Evolutionary conservation across 2,888 invertebrate species (phyloP), one percentile per base, ranked within the genome.

Genomic region (Agrotis puta): DNA sequence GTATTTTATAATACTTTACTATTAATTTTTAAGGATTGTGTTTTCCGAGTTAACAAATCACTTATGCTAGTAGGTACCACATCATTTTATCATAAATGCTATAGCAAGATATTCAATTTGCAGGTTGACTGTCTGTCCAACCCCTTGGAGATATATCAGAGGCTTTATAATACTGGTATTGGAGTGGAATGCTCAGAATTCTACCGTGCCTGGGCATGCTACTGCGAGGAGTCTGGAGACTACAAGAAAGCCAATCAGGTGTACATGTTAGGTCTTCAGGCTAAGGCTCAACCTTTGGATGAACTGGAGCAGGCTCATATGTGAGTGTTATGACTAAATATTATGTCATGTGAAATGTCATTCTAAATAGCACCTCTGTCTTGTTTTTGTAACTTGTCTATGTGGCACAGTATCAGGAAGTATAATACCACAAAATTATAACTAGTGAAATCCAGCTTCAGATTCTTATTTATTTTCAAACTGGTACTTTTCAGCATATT

Each of bases 171-270:
- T 81, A 97, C 97, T 90, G 98, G 98, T 47, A 97, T 99, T 84
- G 99, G 99, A 43, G 97, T 97, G 43, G 97, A 98, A 93, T 97
- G 98, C 79, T 97, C 99, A 0, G 97, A 98, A 85, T 97, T 99
- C 89, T 99, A 99, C 90, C 97, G 98, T 84, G 98, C 98, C 16
- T 99, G 99, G 98, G 98, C 99, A 0, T 98, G 98, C 89, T 98
- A 98, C 86, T 97, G 98, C 87, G 99, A 99, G 92, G 97, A 97
- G 81, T 96, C 97, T 59, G 98, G 98, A 39, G 98, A 99, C 95
- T 97, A 97, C 86, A 98, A 98, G 89, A 97, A 97, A 88, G 99
- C 99, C 0, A 98, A 98, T 92, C 97, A 97, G 85, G 97, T 99
- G 33, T 98, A 98, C 89, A 96, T 97, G 87, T 94, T 97, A 82